Percentiles rank a stretch among this genome's conserved stretches.
Evolutionary conservation across 2,888 invertebrate genomes (phyloP).

Genomic region (Unio pictorum): DNA sequence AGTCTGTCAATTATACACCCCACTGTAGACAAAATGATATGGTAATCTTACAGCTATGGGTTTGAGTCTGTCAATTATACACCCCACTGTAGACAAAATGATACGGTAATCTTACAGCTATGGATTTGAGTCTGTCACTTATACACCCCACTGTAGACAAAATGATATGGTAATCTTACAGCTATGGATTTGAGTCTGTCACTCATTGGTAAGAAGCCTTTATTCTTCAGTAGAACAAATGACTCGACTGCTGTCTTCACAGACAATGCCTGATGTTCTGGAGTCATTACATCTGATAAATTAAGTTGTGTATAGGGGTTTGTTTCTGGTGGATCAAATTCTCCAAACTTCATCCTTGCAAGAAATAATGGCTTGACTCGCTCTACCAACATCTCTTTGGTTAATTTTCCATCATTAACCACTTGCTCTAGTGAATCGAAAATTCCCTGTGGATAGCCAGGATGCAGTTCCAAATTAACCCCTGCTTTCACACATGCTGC

Average conservation of each 20-base stretch:
- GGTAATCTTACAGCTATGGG: no score
- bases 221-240: constrained; percentile 53
- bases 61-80: no score
- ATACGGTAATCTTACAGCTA: no score
- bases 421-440: constrained; percentile 33
- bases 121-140: no score
- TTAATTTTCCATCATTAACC: constrained; percentile 18
- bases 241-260: constrained; percentile 39
- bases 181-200: constrained; percentile 7
- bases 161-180: no score
- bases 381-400: constrained; percentile 10
- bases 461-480: constrained; percentile 51
- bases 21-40: no score
- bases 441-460: constrained; percentile 30
- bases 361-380: constrained; percentile 27
- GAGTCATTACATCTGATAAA: constrained; percentile 37
- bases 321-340: constrained; percentile 37
- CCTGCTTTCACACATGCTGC: constrained; percentile 47
- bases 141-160: no score
- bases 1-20: no score
- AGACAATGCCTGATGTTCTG: constrained; percentile 35
- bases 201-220: constrained; percentile 27
- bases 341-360: constrained; percentile 31
- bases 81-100: no score
- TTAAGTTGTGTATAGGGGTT: constrained; percentile 45